Conservation (phyloP, 2,888 invertebrate species). For the Iphiclides podalirius region DNA sequence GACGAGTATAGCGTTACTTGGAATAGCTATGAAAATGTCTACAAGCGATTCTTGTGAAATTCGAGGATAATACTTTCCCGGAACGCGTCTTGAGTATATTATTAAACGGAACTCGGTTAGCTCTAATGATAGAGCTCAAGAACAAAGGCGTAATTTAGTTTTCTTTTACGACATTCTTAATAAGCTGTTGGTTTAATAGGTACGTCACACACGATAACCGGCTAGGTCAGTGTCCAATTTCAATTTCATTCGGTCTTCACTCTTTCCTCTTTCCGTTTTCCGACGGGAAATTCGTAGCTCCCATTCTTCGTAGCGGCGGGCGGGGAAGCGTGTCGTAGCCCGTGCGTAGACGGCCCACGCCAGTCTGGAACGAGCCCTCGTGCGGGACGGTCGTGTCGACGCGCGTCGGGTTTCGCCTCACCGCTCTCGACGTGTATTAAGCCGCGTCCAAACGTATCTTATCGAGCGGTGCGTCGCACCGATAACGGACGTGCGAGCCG, state of each 20-base stretch:
- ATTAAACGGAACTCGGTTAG: too few species aligned
- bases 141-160: too few species aligned
- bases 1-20: too few species aligned
- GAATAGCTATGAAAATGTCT: too few species aligned
- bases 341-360: conserved; percentile 60
- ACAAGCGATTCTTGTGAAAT: too few species aligned
- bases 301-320: conserved; percentile 61
- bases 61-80: too few species aligned
- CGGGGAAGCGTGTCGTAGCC: conserved; percentile 64
- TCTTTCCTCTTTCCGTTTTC: background rate
- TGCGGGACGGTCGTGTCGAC: conserved; percentile 38
- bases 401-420: conserved; percentile 12
- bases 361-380: conserved; percentile 54
- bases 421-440: conserved; percentile 39
- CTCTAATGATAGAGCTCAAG: too few species aligned
- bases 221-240: background rate
- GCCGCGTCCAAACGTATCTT: conserved; percentile 34
- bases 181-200: too few species aligned
- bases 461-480: conserved; percentile 12
- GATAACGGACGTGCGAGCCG: conserved; percentile 31
- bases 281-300: conserved; percentile 47
- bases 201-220: too few species aligned
- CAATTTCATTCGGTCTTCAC: conserved; percentile 10
- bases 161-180: too few species aligned
- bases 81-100: too few species aligned